Evolutionary conservation across 2,113 vertebrate species (phyloP).

Genomic region (Arizona elegans): DNA sequence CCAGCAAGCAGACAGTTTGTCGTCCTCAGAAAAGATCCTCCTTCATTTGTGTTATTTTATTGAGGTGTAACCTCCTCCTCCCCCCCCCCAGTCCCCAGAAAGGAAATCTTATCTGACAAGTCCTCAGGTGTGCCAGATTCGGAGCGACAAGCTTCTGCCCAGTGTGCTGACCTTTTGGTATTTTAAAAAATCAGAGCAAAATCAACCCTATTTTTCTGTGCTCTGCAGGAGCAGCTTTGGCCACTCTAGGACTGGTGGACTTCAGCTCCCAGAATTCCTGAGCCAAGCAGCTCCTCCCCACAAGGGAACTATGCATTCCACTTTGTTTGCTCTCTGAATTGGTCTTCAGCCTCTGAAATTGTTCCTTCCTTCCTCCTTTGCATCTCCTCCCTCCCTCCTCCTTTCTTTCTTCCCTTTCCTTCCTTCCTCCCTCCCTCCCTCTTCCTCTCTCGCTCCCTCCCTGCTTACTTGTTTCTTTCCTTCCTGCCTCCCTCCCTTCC

Average conservation of each 20-base stretch:
- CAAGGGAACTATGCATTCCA: conserved; percentile 38
- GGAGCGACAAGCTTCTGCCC: neutral
- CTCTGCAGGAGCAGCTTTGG: no score
- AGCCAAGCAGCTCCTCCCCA: conserved; percentile 37
- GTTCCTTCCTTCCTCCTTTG: neutral
- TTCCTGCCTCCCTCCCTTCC: neutral
- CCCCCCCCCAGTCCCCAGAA: accelerated
- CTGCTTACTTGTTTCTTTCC: no score
- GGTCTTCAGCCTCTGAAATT: conserved; percentile 1
- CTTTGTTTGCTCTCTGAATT: conserved; percentile 16
- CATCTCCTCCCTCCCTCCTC: no score
- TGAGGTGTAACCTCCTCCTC: neutral
- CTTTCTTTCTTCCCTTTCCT: accelerated
- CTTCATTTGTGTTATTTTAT: neutral
- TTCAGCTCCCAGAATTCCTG: no score
- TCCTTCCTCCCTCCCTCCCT: neutral
- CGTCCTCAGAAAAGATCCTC: neutral
- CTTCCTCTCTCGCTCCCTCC: neutral
- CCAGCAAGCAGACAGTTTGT: neutral
- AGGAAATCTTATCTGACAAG: neutral
- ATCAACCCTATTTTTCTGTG: neutral
- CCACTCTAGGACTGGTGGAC: accelerated
- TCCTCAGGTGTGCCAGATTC: neutral
- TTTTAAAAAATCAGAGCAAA: neutral
- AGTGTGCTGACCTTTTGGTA: neutral